phyloP scores from a whole-genome alignment of 2,888 invertebrate genomes.

The Chymomyza procnemis region DNA sequence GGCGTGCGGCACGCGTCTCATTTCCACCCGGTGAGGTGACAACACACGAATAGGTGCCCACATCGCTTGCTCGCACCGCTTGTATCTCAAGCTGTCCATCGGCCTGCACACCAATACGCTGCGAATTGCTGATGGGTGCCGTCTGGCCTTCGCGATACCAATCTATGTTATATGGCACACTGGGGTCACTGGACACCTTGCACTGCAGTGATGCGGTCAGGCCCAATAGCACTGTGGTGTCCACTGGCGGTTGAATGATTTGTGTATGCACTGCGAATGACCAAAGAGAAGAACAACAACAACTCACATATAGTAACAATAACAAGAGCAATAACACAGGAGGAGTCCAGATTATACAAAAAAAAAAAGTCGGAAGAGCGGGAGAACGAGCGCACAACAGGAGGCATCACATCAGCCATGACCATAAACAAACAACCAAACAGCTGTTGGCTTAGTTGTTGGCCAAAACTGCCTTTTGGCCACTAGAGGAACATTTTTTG shows the following conservation, averaged over 20 bases:
- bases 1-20: constrained; percentile 90
- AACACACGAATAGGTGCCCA: constrained; percentile 94
- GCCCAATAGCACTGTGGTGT: constrained; percentile 93
- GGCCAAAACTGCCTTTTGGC: too few species aligned
- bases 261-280: constrained; percentile 88
- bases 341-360: constrained; percentile 45
- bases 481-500: too few species aligned
- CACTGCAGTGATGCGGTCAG: constrained; percentile 96
- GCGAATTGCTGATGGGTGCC: constrained; percentile 83
- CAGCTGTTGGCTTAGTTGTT: background rate
- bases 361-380: background rate
- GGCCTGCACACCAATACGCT: constrained; percentile 85
- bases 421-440: background rate
- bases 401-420: too few species aligned
- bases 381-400: too few species aligned
- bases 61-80: constrained; percentile 93
- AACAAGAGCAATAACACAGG: constrained; percentile 30
- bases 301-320: constrained; percentile 27
- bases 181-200: constrained; percentile 94
- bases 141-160: constrained; percentile 92
- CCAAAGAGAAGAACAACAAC: constrained; percentile 2
- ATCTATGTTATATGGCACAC: constrained; percentile 90
- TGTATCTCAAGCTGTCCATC: constrained; percentile 93
- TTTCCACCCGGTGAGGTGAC: constrained; percentile 94
- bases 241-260: constrained; percentile 95